These are phyloP conservation scores for Sabatieria punctata DNA, from an alignment of 2,888 invertebrate species.

Conservation along the genomic window DNA sequence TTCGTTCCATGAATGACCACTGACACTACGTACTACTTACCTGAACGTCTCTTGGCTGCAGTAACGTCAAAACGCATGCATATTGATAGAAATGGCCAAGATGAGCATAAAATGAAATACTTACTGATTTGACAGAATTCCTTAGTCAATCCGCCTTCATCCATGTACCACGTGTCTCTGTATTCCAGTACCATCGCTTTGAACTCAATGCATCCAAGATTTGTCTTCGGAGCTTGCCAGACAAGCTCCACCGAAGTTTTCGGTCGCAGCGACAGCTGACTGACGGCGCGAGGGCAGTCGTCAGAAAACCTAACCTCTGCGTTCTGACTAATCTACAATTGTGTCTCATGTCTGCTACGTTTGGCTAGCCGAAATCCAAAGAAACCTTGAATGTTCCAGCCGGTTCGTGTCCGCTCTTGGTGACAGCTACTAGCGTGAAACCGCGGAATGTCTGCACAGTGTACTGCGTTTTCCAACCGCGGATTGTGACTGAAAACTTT, in stretches of 20 bases:
- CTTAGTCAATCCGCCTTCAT: constrained; percentile 24
- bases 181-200: constrained; percentile 28
- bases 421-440: constrained; percentile 22
- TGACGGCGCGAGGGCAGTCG: constrained; percentile 18
- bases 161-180: constrained; percentile 25
- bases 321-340: too few species aligned
- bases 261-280: constrained; percentile 24
- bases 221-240: constrained; percentile 7
- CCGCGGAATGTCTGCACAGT: constrained; percentile 32
- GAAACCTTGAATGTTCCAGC: background rate
- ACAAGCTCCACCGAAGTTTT: constrained; percentile 9
- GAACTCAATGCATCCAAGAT: constrained; percentile 21
- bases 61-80: too few species aligned
- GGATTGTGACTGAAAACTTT: constrained; percentile 18
- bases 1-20: too few species aligned
- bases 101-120: background rate
- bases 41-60: background rate
- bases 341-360: too few species aligned
- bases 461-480: constrained; percentile 26
- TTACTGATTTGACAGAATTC: constrained; percentile 23
- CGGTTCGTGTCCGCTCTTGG: background rate
- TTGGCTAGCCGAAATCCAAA: background rate
- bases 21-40: too few species aligned
- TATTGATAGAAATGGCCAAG: too few species aligned
- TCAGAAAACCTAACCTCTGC: background rate